Base-by-base conservation (phyloP, 2,888 invertebrate genomes). In the Watsonalla cultraria region DNA sequence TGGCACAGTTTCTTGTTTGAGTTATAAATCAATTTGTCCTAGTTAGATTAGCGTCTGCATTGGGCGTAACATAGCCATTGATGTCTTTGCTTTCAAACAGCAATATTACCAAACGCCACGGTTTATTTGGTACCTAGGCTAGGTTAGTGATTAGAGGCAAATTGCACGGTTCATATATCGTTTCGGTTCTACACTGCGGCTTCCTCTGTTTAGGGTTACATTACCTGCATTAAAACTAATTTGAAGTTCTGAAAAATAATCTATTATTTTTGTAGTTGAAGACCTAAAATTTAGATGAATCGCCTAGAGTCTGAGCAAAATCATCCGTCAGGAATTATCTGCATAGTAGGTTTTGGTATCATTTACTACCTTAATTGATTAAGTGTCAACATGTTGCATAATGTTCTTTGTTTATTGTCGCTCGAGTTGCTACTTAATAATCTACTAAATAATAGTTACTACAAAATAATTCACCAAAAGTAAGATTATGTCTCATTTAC, bases 1-100 rank as follows among this genome's bases (percentile, higher is more conserved):
- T 83, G 86, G 84, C 86, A 86, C 82, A 82, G 85, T 86, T 88
- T 86, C 84, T 85, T 81, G 82, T 84, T 85, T 76, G 74, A 82
- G 78, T 79, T 84, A 80, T 88, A 86, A 90, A 86, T 87, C 84
- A 85, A 83, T 85, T 77, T 80, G 86, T 82, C 82, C 86, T 74
- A 84, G 85, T 82, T 88, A 84, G 84, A 87, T 86, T 82, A 84
- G 76, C 72, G 78, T 82, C 76, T 80, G 71, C 75, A 78, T 77
- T 74, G 73, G 66, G 68, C 68, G 75, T 76, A 78, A 72, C 78
- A 76, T 68, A 72, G 74, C 64, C 72, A 73, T 77, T 74, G 75
- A 78, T 78, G 78, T 79, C 76, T 80, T 80, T 78, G 82, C 81
- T 87, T 87, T 88, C 85, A 77, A 86, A 82, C 76, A 65, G 64